phyloP scores from a whole-genome alignment of 2,797 vertebrate species.

The Myiotriccus ornatus region DNA sequence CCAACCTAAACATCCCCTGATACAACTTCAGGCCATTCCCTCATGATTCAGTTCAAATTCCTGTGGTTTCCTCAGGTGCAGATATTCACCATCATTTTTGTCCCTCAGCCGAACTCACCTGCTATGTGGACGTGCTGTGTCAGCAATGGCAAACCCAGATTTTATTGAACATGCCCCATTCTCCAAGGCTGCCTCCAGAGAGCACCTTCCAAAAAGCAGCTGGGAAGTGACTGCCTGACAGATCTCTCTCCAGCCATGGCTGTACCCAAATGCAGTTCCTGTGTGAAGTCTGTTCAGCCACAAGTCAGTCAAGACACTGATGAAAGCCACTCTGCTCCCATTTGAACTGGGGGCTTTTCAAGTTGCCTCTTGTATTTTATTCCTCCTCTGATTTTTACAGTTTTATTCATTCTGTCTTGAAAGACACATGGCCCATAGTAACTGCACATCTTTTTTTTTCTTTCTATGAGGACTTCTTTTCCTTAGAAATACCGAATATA shows the following conservation, averaged over 20 bases:
- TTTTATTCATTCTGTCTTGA: neutral
- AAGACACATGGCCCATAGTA: neutral
- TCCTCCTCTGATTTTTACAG: neutral
- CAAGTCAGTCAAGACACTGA: neutral
- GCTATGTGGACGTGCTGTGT: neutral
- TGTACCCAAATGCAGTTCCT: neutral
- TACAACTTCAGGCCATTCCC: neutral
- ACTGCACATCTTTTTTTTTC: neutral
- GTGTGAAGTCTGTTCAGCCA: neutral
- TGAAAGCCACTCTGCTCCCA: neutral
- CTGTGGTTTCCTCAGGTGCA: neutral
- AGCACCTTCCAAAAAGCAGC: neutral
- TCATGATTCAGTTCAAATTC: neutral
- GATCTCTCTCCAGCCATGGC: neutral
- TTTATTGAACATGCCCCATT: neutral
- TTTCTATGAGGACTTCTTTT: neutral
- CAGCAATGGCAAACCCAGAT: neutral
- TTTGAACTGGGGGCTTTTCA: neutral
- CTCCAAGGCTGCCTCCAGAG: neutral
- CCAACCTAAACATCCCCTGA: neutral
- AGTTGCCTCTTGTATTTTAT: neutral
- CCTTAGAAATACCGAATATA: neutral
- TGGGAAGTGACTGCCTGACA: neutral
- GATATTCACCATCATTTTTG: neutral
- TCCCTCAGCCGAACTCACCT: neutral